Base-by-base conservation (phyloP, 2,113 vertebrate species). In the Mustela nigripes region DNA sequence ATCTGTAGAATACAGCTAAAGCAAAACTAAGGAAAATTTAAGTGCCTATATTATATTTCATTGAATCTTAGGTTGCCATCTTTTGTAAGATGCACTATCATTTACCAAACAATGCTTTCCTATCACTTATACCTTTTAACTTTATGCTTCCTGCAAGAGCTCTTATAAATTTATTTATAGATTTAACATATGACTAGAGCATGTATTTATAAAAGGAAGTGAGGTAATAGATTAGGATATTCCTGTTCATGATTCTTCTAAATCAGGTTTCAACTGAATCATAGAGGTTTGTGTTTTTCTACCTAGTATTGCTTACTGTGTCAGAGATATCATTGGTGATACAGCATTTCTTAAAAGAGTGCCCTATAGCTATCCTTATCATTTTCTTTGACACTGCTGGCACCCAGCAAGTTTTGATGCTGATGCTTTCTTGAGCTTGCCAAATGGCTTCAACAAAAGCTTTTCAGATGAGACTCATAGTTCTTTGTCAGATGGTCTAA, bases 401-500 rank as follows among this genome's bases (percentile, higher is more conserved):
- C 36, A 60, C 58, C n/a, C 36, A 11, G 67, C 11, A 65, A 82
- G 48, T 82, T 82, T 76, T 87, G 65, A 82, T 82, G 36, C 22
- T 67, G 7, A 11, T 94, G 31, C 76, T 94, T 91, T 65, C 50
- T 67, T 82, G 48, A 88, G 78, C 45, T 69, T 33, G 89, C 33
- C 48, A 82, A 50, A 73, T 73, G 48, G 48, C 63, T 39, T 76
- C 67, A 48, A 50, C 36, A 58, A 36, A 91, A 94, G 26, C 2
- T 86, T 94, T 92, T 88, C 39, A 76, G 58, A 56, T 74, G 82
- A 45, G 71, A 76, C 19, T 74, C 11, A 18, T 11, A 89, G 60
- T 69, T 90, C 80, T 90, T 90, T n/a, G 48, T 84, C 69, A 71
- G 26, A 90, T 94, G 86, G 67, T 79, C 50, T 83, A 60, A 93